Conservation (phyloP, 1,140 invertebrate genomes). For the Pseudoatta argentina region DNA sequence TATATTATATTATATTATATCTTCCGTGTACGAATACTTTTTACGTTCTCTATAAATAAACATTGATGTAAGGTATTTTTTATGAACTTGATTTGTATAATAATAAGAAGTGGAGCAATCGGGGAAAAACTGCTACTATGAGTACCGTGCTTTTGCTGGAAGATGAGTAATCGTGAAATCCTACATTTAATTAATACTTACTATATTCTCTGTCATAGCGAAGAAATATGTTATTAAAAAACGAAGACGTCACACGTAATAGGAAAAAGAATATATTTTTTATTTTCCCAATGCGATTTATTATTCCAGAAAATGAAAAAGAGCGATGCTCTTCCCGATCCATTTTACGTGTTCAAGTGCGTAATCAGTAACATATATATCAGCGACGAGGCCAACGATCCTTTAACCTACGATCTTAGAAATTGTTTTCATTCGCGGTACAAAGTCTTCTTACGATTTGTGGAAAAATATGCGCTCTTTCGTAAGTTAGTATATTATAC, state of each 20-base stretch:
- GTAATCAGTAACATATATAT: conserved; percentile 23
- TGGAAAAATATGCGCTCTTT: conserved; percentile 22
- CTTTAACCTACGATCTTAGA: conserved; percentile 28
- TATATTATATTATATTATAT: too few species aligned
- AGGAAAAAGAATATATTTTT: too few species aligned
- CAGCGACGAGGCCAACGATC: conserved; percentile 25
- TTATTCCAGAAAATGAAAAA: not conserved
- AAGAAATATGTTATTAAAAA: not conserved
- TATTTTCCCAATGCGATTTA: not conserved
- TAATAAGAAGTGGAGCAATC: not conserved
- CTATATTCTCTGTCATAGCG: not conserved
- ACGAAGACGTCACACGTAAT: too few species aligned
- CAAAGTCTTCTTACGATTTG: conserved; percentile 34
- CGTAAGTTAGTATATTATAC: not conserved
- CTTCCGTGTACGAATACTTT: not conserved
- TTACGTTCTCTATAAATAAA: not conserved
- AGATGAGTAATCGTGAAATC: conserved; percentile 27
- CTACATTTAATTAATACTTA: not conserved
- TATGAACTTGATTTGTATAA: not conserved
- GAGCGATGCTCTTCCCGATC: not conserved
- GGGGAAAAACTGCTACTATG: not conserved
- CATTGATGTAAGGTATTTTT: not conserved
- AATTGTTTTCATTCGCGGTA: conserved; percentile 34
- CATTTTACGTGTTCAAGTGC: not conserved
- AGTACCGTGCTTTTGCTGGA: not conserved